Base-by-base conservation (phyloP, 2,888 invertebrate genomes). In the Cantharis flavilabris region DNA sequence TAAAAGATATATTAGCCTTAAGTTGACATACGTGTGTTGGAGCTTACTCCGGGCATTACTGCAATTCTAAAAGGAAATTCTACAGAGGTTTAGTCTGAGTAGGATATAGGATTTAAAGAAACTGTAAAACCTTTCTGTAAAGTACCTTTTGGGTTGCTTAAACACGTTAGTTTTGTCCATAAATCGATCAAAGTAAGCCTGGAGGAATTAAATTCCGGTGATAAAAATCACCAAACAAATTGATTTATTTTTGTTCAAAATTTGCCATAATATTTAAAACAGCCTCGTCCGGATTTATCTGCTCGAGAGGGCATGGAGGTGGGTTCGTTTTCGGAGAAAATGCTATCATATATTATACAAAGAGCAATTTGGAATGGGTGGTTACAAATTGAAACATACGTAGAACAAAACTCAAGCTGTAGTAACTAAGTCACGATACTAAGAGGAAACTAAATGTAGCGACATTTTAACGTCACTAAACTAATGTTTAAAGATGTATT, bases 21-120 rank as follows among this genome's bases (percentile, higher is more conserved):
- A 70, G 74, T 77, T 79, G 79, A 77, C 77, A 77, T 79, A 76
- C 30, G 75, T 76, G 72, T 71, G 79, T 79, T 77, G 74, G 77
- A 77, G 74, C 75, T 77, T 73, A 69, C 70, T 64, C 73, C 67
- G 77, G 73, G 77, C 73, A 76, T 74, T 72, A 72, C 73, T 71
- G 76, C 76, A 76, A 79, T 79, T 79, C 75, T 75, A 72, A 75
- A 70, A 67, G 67, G 71, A 71, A 64, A 62, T 49, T 69, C 75
- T 70, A 69, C 20, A 69, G 72, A 64, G 70, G 76, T 72, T 71
- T 76, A 65, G 28, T 79, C 69, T 76, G 76, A 72, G 74, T 69
- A 77, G 76, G 49, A 62, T 73, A 49, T 49, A 49, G 49, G 49
- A 49, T 49, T 49, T 49, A 49, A 49, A 49, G 49, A 49, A 73